These are phyloP conservation scores for Goniozus legneri DNA, from an alignment of 1,140 invertebrate genomes.

Conservation along the genomic window DNA sequence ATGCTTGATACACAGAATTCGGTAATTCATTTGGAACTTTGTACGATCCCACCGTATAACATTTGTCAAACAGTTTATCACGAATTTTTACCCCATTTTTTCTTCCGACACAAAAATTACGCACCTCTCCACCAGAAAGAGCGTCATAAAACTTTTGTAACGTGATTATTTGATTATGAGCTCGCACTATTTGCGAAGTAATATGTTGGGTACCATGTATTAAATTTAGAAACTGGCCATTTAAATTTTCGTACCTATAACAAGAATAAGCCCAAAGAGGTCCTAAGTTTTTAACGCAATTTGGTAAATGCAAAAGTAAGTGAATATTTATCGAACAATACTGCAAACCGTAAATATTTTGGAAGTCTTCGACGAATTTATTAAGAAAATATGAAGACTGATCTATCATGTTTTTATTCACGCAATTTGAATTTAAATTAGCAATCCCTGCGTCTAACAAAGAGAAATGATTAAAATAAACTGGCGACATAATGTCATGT, in stretches of 20 bases:
- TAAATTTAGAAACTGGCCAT: constrained; percentile 10
- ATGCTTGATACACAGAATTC: too few species aligned
- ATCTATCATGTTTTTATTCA: constrained; percentile 1
- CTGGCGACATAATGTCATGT: constrained; percentile 8
- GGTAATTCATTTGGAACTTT: too few species aligned
- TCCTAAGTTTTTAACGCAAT: constrained; percentile 9
- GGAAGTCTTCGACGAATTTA: constrained; percentile 9
- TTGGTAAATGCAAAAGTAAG: constrained; percentile 13
- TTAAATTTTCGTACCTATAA: constrained; percentile 18
- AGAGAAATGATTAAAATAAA: constrained; percentile 21
- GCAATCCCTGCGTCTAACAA: constrained; percentile 6
- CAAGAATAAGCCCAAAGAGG: constrained; percentile 14
- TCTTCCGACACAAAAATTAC: too few species aligned
- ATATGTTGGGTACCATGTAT: constrained; percentile 6
- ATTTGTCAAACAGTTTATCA: too few species aligned
- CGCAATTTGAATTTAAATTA: constrained; percentile 2
- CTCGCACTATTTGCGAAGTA: constrained; percentile 12
- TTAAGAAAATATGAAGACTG: neutral
- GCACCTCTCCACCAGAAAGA: too few species aligned
- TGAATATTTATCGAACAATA: constrained; percentile 12
- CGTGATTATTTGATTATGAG: too few species aligned
- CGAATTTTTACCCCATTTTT: too few species aligned
- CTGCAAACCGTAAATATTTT: constrained; percentile 5
- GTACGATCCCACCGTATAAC: too few species aligned
- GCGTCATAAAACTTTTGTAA: too few species aligned